These are phyloP conservation scores for Melangyna quadrimaculata DNA, from an alignment of 2,888 invertebrate genomes.

Conservation along the genomic window DNA sequence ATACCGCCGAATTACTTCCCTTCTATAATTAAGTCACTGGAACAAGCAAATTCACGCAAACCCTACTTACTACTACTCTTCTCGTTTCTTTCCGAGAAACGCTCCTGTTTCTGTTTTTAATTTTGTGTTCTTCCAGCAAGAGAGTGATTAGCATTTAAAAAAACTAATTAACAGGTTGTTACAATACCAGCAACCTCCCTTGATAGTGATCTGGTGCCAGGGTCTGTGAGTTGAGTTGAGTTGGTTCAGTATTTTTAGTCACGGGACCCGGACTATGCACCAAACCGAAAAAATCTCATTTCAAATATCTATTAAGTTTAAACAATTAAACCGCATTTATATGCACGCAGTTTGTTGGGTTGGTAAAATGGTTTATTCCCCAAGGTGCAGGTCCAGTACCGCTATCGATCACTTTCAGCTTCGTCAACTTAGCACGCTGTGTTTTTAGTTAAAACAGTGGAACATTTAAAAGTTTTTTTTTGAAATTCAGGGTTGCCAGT, in stretches of 20 bases:
- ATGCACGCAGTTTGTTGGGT: neutral
- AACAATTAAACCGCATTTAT: constrained; percentile 18
- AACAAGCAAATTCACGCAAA: constrained; percentile 59
- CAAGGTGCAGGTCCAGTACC: neutral
- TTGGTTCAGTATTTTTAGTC: constrained; percentile 5
- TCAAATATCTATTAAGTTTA: constrained; percentile 51
- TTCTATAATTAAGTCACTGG: constrained; percentile 69
- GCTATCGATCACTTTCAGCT: constrained; percentile 44
- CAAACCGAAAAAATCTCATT: constrained; percentile 30
- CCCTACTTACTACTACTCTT: neutral
- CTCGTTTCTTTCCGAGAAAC: neutral
- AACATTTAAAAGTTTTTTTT: neutral
- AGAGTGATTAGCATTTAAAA: constrained; percentile 70
- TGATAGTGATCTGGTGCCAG: constrained; percentile 49
- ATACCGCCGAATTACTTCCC: constrained; percentile 19
- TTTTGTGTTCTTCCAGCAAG: constrained; percentile 14
- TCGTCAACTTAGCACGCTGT: constrained; percentile 35
- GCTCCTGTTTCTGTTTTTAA: neutral
- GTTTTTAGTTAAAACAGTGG: constrained; percentile 46
- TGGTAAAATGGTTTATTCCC: neutral
- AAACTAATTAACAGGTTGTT: constrained; percentile 70
- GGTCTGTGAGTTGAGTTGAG: neutral
- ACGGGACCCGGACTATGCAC: constrained; percentile 12
- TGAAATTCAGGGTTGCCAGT: neutral
- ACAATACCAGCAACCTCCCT: constrained; percentile 51